Evolutionary conservation across 2,113 vertebrate species (phyloP).

Genomic region (Chloebia gouldiae): DNA sequence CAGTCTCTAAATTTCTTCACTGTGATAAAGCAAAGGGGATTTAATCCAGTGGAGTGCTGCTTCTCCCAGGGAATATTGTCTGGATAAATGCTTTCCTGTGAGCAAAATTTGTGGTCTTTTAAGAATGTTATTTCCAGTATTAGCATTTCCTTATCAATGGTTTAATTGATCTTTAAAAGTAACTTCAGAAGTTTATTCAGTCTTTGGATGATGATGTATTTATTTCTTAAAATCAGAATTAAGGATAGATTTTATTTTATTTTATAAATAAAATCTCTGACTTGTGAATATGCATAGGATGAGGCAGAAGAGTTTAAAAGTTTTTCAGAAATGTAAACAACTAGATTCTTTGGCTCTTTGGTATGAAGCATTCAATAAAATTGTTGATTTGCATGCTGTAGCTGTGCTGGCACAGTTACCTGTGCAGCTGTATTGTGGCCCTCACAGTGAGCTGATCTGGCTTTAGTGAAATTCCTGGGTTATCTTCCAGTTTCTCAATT

Average conservation of each 20-base stretch:
- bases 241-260: background rate
- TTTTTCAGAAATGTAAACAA: background rate
- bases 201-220: background rate
- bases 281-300: background rate
- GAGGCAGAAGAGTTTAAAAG: background rate
- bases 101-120: background rate
- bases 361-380: background rate
- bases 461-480: background rate
- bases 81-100: background rate
- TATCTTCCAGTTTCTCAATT: background rate
- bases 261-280: background rate
- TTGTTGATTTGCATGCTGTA: background rate
- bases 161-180: background rate
- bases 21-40: background rate
- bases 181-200: background rate
- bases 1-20: background rate
- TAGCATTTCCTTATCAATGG: background rate
- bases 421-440: background rate
- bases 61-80: background rate
- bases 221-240: background rate
- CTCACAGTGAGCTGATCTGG: background rate
- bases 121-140: background rate
- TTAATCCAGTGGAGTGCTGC: background rate
- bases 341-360: background rate
- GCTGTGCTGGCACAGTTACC: background rate